These are phyloP conservation scores for Gymnocephalus cernua DNA, from an alignment of 2,113 vertebrate genomes.

Conservation along the genomic window DNA sequence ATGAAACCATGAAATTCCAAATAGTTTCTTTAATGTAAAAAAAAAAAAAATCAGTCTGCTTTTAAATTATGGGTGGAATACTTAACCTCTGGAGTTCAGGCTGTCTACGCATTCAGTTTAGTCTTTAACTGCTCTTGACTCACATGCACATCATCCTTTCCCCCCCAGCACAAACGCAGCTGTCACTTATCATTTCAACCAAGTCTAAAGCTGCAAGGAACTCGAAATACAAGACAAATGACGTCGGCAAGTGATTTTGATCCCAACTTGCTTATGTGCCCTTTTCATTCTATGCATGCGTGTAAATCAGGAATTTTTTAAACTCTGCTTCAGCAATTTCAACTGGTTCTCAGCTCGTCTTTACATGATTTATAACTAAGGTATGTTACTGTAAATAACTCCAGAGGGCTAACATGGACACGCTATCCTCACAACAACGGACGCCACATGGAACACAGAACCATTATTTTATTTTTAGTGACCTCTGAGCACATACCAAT, in stretches of 20 bases:
- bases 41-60: neutral
- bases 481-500: neutral
- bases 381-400: neutral
- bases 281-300: neutral
- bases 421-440: neutral
- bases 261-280: neutral
- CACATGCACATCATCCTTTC: neutral
- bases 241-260: too few species aligned
- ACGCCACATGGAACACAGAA: conserved; percentile 13
- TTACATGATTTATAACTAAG: neutral
- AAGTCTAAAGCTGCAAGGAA: neutral
- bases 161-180: neutral
- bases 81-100: neutral
- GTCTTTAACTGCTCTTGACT: neutral
- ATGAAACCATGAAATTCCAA: neutral
- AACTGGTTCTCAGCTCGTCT: neutral
- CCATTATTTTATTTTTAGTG: conserved; percentile 44
- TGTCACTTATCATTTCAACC: neutral
- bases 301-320: neutral
- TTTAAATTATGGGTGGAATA: neutral
- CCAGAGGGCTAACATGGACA: neutral
- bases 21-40: neutral
- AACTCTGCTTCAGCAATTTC: neutral
- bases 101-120: neutral
- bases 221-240: neutral